Percentiles rank a stretch among this genome's conserved stretches.
phyloP scores from a whole-genome alignment of 1,140 invertebrate species.

The Drosophila nasuta region DNA sequence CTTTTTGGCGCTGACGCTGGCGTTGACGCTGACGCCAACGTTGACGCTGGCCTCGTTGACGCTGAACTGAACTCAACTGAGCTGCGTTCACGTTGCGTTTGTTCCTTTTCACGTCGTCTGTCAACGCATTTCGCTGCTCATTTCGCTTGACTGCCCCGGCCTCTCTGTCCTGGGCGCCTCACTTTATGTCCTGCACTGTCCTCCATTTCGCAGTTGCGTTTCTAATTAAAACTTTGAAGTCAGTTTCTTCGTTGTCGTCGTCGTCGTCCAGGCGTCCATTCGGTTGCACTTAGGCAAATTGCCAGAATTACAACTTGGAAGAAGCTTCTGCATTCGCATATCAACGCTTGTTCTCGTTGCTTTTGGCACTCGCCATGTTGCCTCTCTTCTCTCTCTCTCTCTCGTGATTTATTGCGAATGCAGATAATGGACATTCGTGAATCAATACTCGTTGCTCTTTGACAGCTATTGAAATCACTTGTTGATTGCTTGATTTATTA shows the following conservation, averaged over 20 bases:
- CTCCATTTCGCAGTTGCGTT: conserved; percentile 67
- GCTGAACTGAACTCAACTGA: conserved; percentile 33
- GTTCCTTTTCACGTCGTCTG: conserved; percentile 44
- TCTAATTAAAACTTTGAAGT: conserved; percentile 78
- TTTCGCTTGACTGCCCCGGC: conserved; percentile 69
- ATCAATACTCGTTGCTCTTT: background rate
- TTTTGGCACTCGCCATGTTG: background rate
- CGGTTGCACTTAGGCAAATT: conserved; percentile 77
- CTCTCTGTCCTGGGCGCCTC: background rate
- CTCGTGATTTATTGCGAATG: too few species aligned
- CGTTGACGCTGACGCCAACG: conserved; percentile 40
- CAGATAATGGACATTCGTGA: background rate
- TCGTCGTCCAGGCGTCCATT: conserved; percentile 46
- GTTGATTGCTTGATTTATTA: background rate
- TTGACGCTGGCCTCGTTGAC: conserved; percentile 60
- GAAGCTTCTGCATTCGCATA: conserved; percentile 4
- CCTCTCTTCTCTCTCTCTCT: background rate
- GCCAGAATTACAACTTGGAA: conserved; percentile 51
- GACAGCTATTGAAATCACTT: background rate
- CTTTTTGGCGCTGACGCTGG: conserved; percentile 58
- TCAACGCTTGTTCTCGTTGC: background rate
- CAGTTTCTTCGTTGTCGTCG: conserved; percentile 10
- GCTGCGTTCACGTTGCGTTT: conserved; percentile 18
- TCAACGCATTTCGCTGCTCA: conserved; percentile 80
- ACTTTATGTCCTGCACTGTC: conserved; percentile 19